Evolutionary conservation across 2,797 vertebrate genomes (phyloP).

Genomic region (Thamnophis elegans): DNA sequence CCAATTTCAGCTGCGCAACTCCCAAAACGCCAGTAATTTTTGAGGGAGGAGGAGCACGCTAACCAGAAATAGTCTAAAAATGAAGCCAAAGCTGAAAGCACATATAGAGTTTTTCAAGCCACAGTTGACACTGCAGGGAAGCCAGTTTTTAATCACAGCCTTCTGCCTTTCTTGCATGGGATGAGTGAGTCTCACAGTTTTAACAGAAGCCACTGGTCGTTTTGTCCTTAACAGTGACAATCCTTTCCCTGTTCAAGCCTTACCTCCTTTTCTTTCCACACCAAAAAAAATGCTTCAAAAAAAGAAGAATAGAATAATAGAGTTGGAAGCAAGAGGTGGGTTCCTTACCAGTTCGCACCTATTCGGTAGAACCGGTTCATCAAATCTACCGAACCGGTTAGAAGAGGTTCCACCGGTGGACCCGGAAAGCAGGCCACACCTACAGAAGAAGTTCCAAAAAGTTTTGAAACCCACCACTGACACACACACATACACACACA

Average conservation of each 20-base stretch:
- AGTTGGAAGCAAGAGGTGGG: no score
- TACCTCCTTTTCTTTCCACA: neutral
- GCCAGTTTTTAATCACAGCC: slow-evolving; percentile 45
- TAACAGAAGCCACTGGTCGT: slow-evolving; percentile 27
- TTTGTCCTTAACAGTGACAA: slow-evolving; percentile 32
- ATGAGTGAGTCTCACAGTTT: slow-evolving; percentile 36
- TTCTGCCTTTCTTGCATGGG: slow-evolving; percentile 36
- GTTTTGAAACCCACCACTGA: no score
- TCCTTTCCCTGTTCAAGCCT: slow-evolving; percentile 36
- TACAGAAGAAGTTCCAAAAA: no score
- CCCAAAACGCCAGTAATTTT: neutral
- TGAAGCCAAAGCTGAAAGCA: neutral
- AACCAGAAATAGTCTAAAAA: slow-evolving; percentile 17
- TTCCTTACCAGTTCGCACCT: no score
- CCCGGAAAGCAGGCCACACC: no score
- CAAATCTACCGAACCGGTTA: no score
- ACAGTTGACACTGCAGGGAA: slow-evolving; percentile 36
- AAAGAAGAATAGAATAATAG: no score
- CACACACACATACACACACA: no score
- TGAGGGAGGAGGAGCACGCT: slow-evolving; percentile 4
- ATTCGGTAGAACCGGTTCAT: no score
- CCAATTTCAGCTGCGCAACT: neutral
- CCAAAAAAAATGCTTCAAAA: neutral
- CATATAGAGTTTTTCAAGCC: slow-evolving; percentile 23
- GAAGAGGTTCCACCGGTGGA: no score